Conservation (phyloP, 1,140 invertebrate species). For the Hestina assimilis region DNA sequence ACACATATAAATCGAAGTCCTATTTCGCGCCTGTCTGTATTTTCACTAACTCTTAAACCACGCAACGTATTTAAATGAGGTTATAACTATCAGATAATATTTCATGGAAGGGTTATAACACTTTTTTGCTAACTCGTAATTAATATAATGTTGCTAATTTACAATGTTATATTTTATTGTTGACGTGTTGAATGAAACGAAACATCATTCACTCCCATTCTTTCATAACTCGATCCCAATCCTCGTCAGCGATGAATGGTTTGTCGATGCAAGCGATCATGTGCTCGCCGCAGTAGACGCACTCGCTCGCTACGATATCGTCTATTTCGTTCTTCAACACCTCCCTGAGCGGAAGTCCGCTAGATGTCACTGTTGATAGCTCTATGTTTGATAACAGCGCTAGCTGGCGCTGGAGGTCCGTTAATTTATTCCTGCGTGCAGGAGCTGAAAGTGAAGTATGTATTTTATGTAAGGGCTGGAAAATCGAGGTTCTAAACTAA, state of each 20-base stretch:
- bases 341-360: slow-evolving; percentile 82
- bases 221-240: slow-evolving; percentile 89
- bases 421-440: slow-evolving; percentile 80
- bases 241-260: slow-evolving; percentile 89
- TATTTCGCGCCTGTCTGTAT: too few relatives aligned
- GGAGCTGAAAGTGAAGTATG: slow-evolving; percentile 37
- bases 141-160: too few relatives aligned
- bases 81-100: too few relatives aligned
- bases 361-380: slow-evolving; percentile 79
- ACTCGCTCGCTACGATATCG: slow-evolving; percentile 93
- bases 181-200: too few relatives aligned
- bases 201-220: slow-evolving; percentile 86
- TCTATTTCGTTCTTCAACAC: slow-evolving; percentile 90
- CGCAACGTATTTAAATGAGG: too few relatives aligned
- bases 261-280: slow-evolving; percentile 94
- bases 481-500: too few relatives aligned
- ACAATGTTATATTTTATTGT: too few relatives aligned
- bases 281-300: slow-evolving; percentile 94
- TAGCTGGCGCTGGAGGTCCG: slow-evolving; percentile 82
- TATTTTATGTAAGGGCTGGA: neutral
- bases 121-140: too few relatives aligned
- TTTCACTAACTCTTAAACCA: too few relatives aligned
- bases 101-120: too few relatives aligned
- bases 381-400: slow-evolving; percentile 77
- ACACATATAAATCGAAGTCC: too few relatives aligned